These are phyloP conservation scores for Pedicia rivosa DNA, from an alignment of 2,888 invertebrate species.

Conservation along the genomic window DNA sequence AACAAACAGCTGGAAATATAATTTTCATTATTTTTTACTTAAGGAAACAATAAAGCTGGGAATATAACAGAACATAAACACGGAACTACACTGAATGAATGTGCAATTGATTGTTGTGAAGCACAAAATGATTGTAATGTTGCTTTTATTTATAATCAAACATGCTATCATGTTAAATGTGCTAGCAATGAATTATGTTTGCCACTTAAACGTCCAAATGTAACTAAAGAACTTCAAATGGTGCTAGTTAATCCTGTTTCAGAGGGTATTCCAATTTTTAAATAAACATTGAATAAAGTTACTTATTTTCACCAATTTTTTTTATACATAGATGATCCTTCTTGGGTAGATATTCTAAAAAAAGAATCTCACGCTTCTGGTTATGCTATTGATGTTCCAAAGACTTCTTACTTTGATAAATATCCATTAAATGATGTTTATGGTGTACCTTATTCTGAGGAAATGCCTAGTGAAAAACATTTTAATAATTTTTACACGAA, in stretches of 20 bases:
- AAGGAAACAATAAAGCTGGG: conserved; percentile 41
- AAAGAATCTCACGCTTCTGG: neutral
- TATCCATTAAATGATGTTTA: conserved; percentile 13
- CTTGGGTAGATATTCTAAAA: conserved; percentile 25
- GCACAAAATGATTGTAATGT: conserved; percentile 46
- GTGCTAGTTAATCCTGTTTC: conserved; percentile 57
- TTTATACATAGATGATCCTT: conserved; percentile 12
- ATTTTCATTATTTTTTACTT: neutral
- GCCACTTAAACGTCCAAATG: conserved; percentile 44
- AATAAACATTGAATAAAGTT: neutral
- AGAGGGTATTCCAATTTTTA: conserved; percentile 27
- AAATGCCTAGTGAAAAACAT: conserved; percentile 19
- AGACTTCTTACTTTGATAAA: too few relatives aligned
- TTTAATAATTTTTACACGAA: conserved; percentile 16
- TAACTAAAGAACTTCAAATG: conserved; percentile 51
- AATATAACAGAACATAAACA: conserved; percentile 40
- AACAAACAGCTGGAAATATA: too few relatives aligned
- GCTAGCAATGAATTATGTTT: conserved; percentile 51
- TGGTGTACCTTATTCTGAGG: neutral
- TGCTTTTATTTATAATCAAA: conserved; percentile 56
- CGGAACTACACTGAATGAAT: conserved; percentile 47
- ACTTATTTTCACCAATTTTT: too few relatives aligned
- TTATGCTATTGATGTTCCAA: neutral
- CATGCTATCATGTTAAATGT: conserved; percentile 66
- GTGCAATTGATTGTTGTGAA: conserved; percentile 42